These are phyloP conservation scores for Stichopus chloronotus DNA, from an alignment of 35 echinoderm and acorn worm species.

Conservation along the genomic window DNA sequence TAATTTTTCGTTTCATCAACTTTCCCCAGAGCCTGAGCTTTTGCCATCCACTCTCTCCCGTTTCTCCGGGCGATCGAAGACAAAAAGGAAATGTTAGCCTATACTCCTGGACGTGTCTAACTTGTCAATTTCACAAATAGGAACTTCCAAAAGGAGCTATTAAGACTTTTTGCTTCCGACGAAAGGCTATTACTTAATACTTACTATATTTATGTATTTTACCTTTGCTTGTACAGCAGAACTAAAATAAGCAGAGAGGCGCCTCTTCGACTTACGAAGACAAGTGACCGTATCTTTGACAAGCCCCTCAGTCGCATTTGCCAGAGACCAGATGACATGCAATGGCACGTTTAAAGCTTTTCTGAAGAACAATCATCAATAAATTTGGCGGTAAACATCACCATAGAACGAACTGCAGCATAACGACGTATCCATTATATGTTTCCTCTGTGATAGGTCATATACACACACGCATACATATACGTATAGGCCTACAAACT, in stretches of 20 bases:
- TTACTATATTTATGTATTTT: not conserved
- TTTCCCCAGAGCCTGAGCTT: not conserved
- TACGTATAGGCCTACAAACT: too few relatives aligned
- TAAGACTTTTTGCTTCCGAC: not conserved
- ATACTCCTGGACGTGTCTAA: not conserved
- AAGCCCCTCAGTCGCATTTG: not conserved
- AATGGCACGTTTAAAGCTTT: not conserved
- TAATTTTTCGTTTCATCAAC: not conserved
- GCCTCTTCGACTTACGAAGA: constrained; percentile 12
- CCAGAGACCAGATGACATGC: not conserved
- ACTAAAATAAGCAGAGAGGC: not conserved
- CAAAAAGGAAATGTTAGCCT: not conserved
- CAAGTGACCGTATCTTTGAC: constrained; percentile 19
- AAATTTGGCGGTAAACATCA: constrained; percentile 15
- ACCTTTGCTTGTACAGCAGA: not conserved
- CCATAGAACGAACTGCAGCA: not conserved
- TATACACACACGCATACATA: too few relatives aligned
- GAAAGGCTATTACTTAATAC: not conserved
- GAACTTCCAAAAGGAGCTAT: not conserved
- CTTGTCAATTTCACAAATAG: not conserved
- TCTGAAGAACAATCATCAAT: not conserved
- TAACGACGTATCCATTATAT: too few relatives aligned
- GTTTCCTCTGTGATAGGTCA: too few relatives aligned
- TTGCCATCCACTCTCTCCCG: not conserved
- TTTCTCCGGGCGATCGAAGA: not conserved